Percentiles rank a stretch among this genome's conserved stretches.
Evolutionary conservation across 2,113 vertebrate genomes (phyloP).

Genomic region (Brachypodius melanocephalos): DNA sequence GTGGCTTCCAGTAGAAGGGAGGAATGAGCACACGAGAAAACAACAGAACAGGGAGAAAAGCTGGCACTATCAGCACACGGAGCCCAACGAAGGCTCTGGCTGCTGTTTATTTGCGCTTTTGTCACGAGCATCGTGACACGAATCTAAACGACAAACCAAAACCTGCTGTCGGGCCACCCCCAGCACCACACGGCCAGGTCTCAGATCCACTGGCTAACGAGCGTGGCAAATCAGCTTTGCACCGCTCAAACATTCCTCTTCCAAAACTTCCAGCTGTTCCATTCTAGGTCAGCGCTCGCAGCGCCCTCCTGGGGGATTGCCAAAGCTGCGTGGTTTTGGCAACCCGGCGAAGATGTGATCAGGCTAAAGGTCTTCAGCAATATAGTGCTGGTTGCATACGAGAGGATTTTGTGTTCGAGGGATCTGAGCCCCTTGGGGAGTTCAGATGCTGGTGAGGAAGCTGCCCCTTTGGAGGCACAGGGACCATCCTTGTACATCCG

Average conservation of each 20-base stretch:
- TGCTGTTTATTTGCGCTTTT: constrained; percentile 4
- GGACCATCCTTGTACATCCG: neutral
- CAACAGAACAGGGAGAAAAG: neutral
- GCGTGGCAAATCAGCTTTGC: constrained; percentile 44
- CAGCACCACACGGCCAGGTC: constrained; percentile 2
- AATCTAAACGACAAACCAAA: constrained; percentile 18
- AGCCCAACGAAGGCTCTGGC: neutral
- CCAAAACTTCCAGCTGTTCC: constrained; percentile 52
- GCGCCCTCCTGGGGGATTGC: neutral
- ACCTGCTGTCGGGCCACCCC: neutral
- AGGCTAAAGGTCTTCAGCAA: neutral
- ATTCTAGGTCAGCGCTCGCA: neutral
- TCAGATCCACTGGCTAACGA: neutral
- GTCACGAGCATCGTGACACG: neutral
- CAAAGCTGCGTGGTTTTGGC: neutral
- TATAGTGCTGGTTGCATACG: neutral
- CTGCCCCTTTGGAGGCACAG: neutral
- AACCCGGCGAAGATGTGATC: neutral
- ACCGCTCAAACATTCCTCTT: neutral
- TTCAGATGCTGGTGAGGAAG: neutral
- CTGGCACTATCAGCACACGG: fast-evolving
- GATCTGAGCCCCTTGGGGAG: fast-evolving
- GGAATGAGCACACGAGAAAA: neutral
- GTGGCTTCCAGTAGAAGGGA: constrained; percentile 20
- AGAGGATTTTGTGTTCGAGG: neutral